These are phyloP conservation scores for Meda fulgida DNA, from an alignment of 2,797 vertebrate species.

Conservation along the genomic window DNA sequence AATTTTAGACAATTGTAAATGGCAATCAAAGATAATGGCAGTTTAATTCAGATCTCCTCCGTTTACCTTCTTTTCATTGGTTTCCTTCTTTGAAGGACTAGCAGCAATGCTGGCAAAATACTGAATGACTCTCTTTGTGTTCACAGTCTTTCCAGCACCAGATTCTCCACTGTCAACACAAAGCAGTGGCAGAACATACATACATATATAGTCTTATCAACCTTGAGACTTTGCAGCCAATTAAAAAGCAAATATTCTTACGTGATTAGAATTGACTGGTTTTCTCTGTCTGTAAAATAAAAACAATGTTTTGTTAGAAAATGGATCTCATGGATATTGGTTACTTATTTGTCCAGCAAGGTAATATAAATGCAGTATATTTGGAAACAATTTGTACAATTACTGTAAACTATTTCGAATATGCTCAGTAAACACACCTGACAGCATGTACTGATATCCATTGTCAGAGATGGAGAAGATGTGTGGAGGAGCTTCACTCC, in stretches of 20 bases:
- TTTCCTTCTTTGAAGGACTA: neutral
- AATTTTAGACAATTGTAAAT: neutral
- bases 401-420: neutral
- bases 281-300: conserved; percentile 74
- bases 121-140: conserved; percentile 8
- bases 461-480: conserved; percentile 76
- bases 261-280: conserved; percentile 81
- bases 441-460: neutral
- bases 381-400: neutral
- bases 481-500: conserved; percentile 77
- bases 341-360: neutral
- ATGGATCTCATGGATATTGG: neutral
- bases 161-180: conserved; percentile 78
- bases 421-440: neutral
- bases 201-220: neutral
- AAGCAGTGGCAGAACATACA: neutral
- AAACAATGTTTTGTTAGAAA: neutral
- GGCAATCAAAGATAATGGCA: too few relatives aligned
- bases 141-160: conserved; percentile 66
- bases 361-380: neutral
- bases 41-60: neutral
- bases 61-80: conserved; percentile 47
- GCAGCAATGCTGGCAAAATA: conserved; percentile 56
- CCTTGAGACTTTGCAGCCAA: neutral
- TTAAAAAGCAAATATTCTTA: conserved; percentile 60